Percentiles rank a stretch among this genome's conserved stretches.
Evolutionary conservation across 64 coral and sea anemone genomes (phyloP).

Genomic region (Orbicella faveolata): DNA sequence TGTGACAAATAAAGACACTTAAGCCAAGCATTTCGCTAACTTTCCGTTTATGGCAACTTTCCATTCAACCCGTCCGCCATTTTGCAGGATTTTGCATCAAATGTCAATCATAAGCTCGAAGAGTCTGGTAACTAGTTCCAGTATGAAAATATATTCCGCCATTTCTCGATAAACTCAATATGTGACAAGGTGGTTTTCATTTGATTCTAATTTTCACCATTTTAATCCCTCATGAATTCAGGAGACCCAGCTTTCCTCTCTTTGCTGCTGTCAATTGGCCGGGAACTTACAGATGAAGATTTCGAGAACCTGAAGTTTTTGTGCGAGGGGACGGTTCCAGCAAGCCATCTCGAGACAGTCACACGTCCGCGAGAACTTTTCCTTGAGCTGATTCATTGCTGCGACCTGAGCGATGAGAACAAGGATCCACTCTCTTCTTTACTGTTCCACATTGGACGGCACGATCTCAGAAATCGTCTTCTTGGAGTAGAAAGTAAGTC

Average conservation of each 20-base stretch:
- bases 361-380: conserved; percentile 66
- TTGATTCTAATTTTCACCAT: not conserved
- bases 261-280: conserved; percentile 63
- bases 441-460: conserved; percentile 72
- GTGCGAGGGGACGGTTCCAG: conserved; percentile 70
- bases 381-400: conserved; percentile 67
- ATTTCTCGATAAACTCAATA: not conserved
- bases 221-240: conserved; percentile 52
- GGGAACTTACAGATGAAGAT: conserved; percentile 73
- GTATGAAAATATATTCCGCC: not conserved
- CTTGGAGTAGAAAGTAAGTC: conserved; percentile 79
- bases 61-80: not conserved
- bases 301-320: conserved; percentile 90
- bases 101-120: not conserved
- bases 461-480: conserved; percentile 81
- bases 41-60: not conserved
- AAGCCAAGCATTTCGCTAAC: not conserved
- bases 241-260: conserved; percentile 72
- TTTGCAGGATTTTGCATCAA: conserved; percentile 4
- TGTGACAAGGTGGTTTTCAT: not conserved
- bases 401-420: conserved; percentile 56
- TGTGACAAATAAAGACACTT: not conserved
- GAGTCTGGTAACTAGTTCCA: conserved; percentile 2
- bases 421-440: conserved; percentile 65
- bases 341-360: conserved; percentile 65